Evolutionary conservation across 2,888 invertebrate species (phyloP), one percentile per base, ranked within the genome.

Genomic region (Dasypolia templi): DNA sequence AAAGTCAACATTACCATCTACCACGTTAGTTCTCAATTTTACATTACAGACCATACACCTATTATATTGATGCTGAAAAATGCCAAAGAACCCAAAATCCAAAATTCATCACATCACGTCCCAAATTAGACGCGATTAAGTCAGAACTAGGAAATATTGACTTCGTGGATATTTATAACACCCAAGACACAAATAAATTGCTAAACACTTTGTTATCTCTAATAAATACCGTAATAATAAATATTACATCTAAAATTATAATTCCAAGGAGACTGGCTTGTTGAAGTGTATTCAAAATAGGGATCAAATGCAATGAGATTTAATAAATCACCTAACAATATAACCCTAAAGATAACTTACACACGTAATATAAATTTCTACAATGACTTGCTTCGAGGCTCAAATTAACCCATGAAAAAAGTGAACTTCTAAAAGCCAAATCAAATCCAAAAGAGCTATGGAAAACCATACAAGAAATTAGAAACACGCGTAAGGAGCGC

Each of bases 11-110:
- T 22, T 58, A 22, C 22, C 22, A 22, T 58, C 35, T 5, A 59
- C n/a, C 35, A 59, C 58, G 12, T 58, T 58, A 12, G 22, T 58
- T 3, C 58, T 59, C n/a, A 39, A 39, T 35, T 12, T 5, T 59
- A 14, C 35, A 59, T 59, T 11, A 59, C 59, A 22, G 59, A 59
- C 35, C 59, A 59, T n/a, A 59, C n/a, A 39, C 59, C 59, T n/a
- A n/a, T n/a, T 39, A 22, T 59, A 59, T n/a, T 56, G 17, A 56
- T 32, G 32, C 19, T 56, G n/a, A n/a, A n/a, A 56, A n/a, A n/a
- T n/a, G n/a, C n/a, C n/a, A n/a, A n/a, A n/a, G n/a, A n/a, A n/a
- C n/a, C n/a, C n/a, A n/a, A n/a, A n/a, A n/a, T n/a, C n/a, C n/a
- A n/a, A n/a, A n/a, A n/a, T n/a, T n/a, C n/a, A n/a, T n/a, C n/a